phyloP scores from a whole-genome alignment of 2,797 vertebrate species.

The Oreochromis mossambicus region DNA sequence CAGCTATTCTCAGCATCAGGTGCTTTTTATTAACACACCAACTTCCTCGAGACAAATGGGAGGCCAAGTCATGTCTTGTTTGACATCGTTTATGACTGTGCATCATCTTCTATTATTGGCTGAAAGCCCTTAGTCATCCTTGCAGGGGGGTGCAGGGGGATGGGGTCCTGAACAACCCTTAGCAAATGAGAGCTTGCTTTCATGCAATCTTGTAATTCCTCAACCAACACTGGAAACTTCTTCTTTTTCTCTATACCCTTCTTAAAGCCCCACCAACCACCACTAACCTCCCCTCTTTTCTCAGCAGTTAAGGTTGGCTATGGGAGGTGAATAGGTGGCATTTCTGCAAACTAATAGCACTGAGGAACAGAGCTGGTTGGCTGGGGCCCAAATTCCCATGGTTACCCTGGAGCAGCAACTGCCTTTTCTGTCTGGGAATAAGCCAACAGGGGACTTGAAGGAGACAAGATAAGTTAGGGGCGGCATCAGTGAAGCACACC shows the following conservation, averaged over 20 bases:
- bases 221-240: neutral
- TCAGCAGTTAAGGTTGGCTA: constrained; percentile 36
- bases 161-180: constrained; percentile 53
- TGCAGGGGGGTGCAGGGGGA: constrained; percentile 13
- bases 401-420: constrained; percentile 65
- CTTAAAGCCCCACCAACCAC: neutral
- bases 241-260: neutral
- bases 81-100: constrained; percentile 52
- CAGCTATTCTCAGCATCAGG: constrained; percentile 38
- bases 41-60: constrained; percentile 48
- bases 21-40: constrained; percentile 39
- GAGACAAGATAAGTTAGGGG: constrained; percentile 25
- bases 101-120: constrained; percentile 64
- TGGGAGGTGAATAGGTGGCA: constrained; percentile 58
- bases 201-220: constrained; percentile 53
- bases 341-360: constrained; percentile 50
- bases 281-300: neutral
- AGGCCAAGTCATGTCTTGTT: constrained; percentile 41
- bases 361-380: constrained; percentile 57
- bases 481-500: neutral
- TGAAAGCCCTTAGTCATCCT: constrained; percentile 71
- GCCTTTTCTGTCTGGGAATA: constrained; percentile 47
- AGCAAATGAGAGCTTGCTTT: constrained; percentile 55
- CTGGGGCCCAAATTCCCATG: constrained; percentile 70
- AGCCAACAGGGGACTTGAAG: constrained; percentile 22